A percentile compares a stretch with the other conserved stretches of the same genome.
Evolutionary conservation across 2,113 vertebrate species (phyloP).

Genomic region (Scytalopus superciliaris): DNA sequence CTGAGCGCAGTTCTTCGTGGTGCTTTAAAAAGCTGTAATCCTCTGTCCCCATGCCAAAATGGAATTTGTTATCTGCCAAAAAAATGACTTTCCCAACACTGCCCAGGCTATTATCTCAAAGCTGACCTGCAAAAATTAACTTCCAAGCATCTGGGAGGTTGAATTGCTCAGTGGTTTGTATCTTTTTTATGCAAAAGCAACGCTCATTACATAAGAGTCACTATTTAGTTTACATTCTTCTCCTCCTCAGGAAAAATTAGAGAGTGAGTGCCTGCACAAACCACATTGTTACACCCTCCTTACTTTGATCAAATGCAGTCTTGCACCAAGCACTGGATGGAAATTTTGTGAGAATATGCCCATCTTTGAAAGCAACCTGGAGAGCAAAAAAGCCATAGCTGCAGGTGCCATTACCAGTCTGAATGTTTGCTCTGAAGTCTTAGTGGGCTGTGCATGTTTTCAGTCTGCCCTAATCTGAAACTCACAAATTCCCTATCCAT

Average conservation of each 20-base stretch:
- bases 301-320: not conserved
- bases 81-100: conserved; percentile 53
- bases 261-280: not conserved
- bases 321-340: not conserved
- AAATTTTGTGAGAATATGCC: not conserved
- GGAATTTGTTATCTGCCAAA: conserved; percentile 51
- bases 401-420: not conserved
- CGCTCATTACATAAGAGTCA: not conserved
- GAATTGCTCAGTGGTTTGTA: not conserved
- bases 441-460: not conserved
- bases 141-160: conserved; percentile 43
- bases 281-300: not conserved
- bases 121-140: conserved; percentile 45
- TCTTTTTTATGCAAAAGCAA: not conserved
- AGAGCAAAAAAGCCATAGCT: not conserved
- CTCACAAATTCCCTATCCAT: not conserved
- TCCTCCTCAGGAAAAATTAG: not conserved
- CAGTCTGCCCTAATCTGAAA: not conserved
- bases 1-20: not conserved
- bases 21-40: conserved; percentile 39
- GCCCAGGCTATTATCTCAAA: conserved; percentile 63
- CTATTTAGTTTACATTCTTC: not conserved
- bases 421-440: not conserved
- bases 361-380: not conserved
- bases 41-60: conserved; percentile 33